Evolutionary conservation across 2,113 vertebrate species (phyloP).

Genomic region (Acanthochromis polyacanthus): DNA sequence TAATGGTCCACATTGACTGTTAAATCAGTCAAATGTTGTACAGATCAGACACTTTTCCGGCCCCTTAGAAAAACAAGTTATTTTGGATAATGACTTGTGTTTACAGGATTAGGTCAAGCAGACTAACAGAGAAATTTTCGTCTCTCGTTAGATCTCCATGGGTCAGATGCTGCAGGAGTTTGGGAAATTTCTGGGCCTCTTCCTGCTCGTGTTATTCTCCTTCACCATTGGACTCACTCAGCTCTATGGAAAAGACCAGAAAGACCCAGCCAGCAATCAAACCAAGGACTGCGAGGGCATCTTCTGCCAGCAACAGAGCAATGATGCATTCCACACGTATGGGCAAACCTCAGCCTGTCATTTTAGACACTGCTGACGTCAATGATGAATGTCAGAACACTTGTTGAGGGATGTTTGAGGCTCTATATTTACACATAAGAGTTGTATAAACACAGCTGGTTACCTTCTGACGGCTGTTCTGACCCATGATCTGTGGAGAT

Average conservation of each 20-base stretch:
- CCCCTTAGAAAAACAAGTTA: background rate
- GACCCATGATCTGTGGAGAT: background rate
- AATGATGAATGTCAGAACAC: slow-evolving; percentile 17
- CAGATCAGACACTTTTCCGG: slow-evolving; percentile 4
- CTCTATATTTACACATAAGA: background rate
- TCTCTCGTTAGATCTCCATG: slow-evolving; percentile 93
- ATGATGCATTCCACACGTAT: slow-evolving; percentile 96
- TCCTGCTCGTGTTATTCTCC: slow-evolving; percentile 96
- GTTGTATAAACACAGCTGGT: background rate
- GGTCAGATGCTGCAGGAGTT: slow-evolving; percentile 99
- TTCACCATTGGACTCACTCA: slow-evolving; percentile 98
- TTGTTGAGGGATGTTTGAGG: background rate
- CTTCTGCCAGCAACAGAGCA: slow-evolving; percentile 96
- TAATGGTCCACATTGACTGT: no score
- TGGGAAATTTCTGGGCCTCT: slow-evolving; percentile 98
- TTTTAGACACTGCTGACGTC: background rate
- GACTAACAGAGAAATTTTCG: slow-evolving; percentile 1
- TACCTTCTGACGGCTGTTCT: background rate
- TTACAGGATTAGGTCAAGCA: background rate
- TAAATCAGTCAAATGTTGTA: background rate
- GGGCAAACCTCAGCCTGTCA: slow-evolving; percentile 50
- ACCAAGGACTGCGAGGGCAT: slow-evolving; percentile 93
- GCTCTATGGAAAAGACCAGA: slow-evolving; percentile 92
- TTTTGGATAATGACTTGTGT: no score
- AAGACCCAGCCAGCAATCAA: slow-evolving; percentile 65